Evolutionary conservation across 2,113 vertebrate genomes (phyloP).

Genomic region (Numida meleagris): DNA sequence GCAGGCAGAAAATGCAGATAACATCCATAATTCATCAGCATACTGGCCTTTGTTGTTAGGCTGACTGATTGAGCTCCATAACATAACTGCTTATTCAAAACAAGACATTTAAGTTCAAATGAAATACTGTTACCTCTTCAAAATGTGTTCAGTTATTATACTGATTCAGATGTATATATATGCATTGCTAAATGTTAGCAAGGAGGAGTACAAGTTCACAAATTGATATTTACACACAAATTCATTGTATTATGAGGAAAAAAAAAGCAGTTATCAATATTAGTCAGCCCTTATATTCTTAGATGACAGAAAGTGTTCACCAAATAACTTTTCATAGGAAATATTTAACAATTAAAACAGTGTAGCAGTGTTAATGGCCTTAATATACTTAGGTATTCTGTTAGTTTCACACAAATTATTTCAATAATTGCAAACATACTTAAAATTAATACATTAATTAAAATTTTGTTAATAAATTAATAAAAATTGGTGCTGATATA

Average conservation of each 20-base stretch:
- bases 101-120: conserved; percentile 70
- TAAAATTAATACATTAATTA: neutral
- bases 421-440: neutral
- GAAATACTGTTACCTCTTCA: conserved; percentile 22
- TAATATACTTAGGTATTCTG: neutral
- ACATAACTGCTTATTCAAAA: conserved; percentile 72
- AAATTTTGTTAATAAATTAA: neutral
- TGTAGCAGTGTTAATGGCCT: neutral
- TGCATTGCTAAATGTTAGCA: neutral
- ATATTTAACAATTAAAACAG: neutral
- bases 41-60: conserved; percentile 76
- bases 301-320: neutral
- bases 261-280: neutral
- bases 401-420: neutral
- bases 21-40: conserved; percentile 83
- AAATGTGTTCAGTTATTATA: conserved; percentile 35
- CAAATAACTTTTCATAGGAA: neutral
- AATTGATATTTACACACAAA: neutral
- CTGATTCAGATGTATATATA: neutral
- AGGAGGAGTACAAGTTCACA: neutral
- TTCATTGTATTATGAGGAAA: neutral
- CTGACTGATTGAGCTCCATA: conserved; percentile 60
- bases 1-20: conserved; percentile 78
- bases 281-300: neutral
- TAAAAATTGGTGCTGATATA: neutral